phyloP scores from a whole-genome alignment of 2,113 vertebrate species.

The Tetrax tetrax region DNA sequence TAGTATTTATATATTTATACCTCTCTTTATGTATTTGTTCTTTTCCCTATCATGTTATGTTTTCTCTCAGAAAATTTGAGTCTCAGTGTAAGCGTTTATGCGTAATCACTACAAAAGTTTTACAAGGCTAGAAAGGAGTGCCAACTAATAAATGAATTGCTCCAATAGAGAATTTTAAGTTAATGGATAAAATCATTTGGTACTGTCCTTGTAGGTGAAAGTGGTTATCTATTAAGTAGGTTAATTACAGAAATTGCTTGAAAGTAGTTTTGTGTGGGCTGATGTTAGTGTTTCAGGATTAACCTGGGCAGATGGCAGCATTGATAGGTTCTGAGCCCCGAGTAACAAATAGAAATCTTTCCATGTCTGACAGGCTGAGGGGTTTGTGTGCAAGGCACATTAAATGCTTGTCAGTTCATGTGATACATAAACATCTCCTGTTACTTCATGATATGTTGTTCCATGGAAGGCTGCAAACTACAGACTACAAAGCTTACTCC shows the following conservation, averaged over 20 bases:
- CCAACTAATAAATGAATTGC: not conserved
- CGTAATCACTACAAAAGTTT: not conserved
- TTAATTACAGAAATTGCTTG: not conserved
- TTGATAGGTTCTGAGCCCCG: not conserved
- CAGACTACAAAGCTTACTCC: not conserved
- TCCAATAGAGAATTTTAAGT: not conserved
- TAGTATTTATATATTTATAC: not conserved
- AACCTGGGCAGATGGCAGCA: not conserved
- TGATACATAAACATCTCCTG: not conserved
- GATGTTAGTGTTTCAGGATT: not conserved
- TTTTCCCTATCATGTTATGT: not conserved
- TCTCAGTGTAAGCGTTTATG: not conserved
- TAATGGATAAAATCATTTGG: not conserved
- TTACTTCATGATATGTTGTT: not conserved
- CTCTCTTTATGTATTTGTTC: not conserved
- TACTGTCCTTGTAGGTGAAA: not conserved
- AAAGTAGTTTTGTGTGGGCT: not conserved
- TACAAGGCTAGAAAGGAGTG: not conserved
- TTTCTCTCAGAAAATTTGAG: not conserved
- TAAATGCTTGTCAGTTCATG: not conserved
- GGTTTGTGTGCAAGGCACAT: not conserved
- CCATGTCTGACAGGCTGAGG: not conserved
- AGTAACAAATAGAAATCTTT: not conserved
- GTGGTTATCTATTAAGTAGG: not conserved
- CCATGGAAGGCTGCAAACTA: not conserved